phyloP scores from a whole-genome alignment of 1,140 invertebrate genomes.

The Drosophila busckii region DNA sequence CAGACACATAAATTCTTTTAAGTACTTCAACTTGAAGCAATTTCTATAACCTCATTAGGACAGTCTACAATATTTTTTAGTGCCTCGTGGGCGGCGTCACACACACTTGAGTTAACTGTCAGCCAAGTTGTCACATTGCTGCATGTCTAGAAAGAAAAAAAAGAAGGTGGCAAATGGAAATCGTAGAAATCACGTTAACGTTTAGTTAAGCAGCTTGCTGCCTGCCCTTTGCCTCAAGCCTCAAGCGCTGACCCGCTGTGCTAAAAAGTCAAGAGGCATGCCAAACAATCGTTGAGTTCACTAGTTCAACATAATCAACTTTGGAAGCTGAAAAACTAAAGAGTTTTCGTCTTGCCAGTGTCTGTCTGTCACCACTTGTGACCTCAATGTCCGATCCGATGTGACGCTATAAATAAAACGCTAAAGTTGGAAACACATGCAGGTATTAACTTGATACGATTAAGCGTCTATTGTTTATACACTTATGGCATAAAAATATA shows the following conservation, averaged over 20 bases:
- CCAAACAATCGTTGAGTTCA: conserved; percentile 57
- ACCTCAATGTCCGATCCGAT: no score
- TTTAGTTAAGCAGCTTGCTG: conserved; percentile 56
- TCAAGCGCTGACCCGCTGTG: conserved; percentile 40
- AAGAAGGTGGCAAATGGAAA: conserved; percentile 23
- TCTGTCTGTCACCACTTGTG: no score
- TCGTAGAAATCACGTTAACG: conserved; percentile 49
- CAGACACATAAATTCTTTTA: no score
- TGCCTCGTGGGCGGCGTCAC: conserved; percentile 43
- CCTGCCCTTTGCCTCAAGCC: conserved; percentile 48
- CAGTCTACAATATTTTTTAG: conserved; percentile 1
- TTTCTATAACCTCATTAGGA: conserved; percentile 38
- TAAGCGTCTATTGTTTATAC: no score
- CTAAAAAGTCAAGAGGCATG: conserved; percentile 43
- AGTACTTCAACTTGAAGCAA: conserved; percentile 26
- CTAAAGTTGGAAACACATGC: no score
- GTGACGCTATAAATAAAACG: no score
- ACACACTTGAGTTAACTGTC: conserved; percentile 21
- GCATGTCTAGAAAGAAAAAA: neutral
- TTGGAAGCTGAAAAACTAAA: no score
- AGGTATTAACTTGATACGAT: no score
- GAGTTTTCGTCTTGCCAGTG: no score
- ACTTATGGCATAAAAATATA: no score
- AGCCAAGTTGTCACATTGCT: conserved; percentile 1
- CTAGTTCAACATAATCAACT: conserved; percentile 38